Base-by-base conservation (phyloP, 2,888 invertebrate genomes). In the Diogma glabrata region DNA sequence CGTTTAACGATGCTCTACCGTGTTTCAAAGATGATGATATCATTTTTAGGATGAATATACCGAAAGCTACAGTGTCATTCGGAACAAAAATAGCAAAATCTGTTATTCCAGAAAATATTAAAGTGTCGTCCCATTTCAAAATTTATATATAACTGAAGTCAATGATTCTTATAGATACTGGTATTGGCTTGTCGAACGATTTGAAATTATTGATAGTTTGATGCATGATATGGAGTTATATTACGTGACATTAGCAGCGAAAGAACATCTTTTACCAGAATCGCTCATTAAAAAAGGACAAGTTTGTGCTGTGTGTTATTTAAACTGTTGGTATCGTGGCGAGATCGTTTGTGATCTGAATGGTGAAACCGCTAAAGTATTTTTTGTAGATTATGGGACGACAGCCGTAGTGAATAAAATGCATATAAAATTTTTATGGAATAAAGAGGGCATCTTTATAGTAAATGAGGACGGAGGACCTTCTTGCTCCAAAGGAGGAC, bases 371-470 rank as follows among this genome's bases (percentile, higher is more conserved):
- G 53, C 63, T 4, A 64, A 66, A 65, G 61, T 65, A 8, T 52
- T 58, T n/a, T 60, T 63, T 48, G 38, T 67, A 7, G 67, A 67
- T 51, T 63, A 60, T 23, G 67, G 66, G n/a, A 63, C 63, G 7
- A 58, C 61, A 1, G 50, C 58, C 0, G 61, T 62, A 33, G 59
- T 67, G 3, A 30, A 50, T 33, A 52, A 59, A 36, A 50, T 49
- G 1, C 46, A 61, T 9, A 51, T 67, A 0, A 64, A 63, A 55
- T 65, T 61, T 56, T 52, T 67, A 23, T 51, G n/a, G n/a, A n/a
- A n/a, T n/a, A n/a, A n/a, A n/a, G n/a, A n/a, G n/a, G n/a, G n/a
- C n/a, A n/a, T n/a, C n/a, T n/a, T n/a, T n/a, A n/a, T n/a, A n/a
- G n/a, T n/a, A n/a, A n/a, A n/a, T n/a, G n/a, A n/a, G n/a, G n/a